phyloP scores from a whole-genome alignment of 2,797 vertebrate genomes.

The Hemibagrus guttatus region DNA sequence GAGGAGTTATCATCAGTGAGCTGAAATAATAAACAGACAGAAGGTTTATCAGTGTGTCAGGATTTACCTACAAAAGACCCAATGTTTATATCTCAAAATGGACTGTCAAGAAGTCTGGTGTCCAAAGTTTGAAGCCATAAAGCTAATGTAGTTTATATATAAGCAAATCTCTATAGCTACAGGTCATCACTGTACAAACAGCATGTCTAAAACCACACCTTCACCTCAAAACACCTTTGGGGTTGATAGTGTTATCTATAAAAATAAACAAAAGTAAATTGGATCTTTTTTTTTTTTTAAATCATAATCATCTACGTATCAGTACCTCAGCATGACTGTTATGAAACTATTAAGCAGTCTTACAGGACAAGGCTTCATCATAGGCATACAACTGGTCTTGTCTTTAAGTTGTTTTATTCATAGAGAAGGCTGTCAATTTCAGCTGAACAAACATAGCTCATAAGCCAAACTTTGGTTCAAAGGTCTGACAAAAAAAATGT shows the following conservation, averaged over 20 bases:
- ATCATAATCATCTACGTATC: not conserved
- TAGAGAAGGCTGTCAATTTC: too few species aligned
- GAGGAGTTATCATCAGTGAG: slow-evolving; percentile 49
- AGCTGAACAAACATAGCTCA: too few species aligned
- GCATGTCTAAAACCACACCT: not conserved
- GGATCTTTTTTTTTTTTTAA: not conserved
- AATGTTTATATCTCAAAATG: not conserved
- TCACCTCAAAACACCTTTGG: not conserved
- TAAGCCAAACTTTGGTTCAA: too few species aligned
- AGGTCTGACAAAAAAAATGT: too few species aligned
- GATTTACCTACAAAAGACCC: slow-evolving; percentile 37
- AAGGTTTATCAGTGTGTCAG: slow-evolving; percentile 15
- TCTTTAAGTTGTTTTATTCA: too few species aligned
- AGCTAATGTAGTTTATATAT: not conserved
- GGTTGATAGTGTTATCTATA: not conserved
- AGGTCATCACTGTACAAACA: not conserved
- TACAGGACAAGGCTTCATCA: not conserved
- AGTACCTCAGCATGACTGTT: not conserved
- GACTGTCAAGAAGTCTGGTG: not conserved
- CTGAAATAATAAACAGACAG: slow-evolving; percentile 25
- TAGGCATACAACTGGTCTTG: not conserved
- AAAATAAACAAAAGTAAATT: not conserved
- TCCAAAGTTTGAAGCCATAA: not conserved
- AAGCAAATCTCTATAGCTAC: not conserved
- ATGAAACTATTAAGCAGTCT: not conserved